Conservation (phyloP, 2,888 invertebrate species). For the Sinodicranocentrus sp. region DNA sequence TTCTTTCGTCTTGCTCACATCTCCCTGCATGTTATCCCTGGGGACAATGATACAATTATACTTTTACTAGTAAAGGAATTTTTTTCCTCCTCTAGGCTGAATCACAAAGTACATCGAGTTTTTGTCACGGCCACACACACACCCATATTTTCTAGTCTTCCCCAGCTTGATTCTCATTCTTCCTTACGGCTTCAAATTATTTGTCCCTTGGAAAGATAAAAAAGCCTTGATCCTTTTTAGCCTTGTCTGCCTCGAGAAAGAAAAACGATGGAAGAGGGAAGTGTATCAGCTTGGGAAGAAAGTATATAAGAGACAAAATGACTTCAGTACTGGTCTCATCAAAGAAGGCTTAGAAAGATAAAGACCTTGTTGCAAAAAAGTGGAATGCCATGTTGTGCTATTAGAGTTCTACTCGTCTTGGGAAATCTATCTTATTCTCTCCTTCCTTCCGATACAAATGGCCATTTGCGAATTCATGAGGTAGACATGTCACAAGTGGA, state of each 20-base stretch:
- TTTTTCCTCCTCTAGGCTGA: background rate
- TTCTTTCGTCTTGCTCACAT: background rate
- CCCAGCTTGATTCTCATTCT: background rate
- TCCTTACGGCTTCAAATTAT: conserved; percentile 32
- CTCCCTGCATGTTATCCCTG: conserved; percentile 8
- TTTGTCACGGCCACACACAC: background rate
- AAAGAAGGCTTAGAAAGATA: conserved; percentile 27
- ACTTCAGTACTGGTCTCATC: conserved; percentile 23
- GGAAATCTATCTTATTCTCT: conserved; percentile 10
- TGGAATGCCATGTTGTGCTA: background rate
- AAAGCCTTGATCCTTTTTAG: conserved; percentile 10
- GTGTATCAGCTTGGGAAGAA: background rate
- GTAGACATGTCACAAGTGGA: no score
- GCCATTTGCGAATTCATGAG: no score
- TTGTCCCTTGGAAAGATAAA: conserved; percentile 13
- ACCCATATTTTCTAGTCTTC: background rate
- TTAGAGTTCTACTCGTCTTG: background rate
- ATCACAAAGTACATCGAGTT: background rate
- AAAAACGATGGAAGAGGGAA: background rate
- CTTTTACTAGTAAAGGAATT: conserved; percentile 8
- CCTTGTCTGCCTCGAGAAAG: background rate
- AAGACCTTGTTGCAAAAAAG: background rate
- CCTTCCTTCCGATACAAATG: no score
- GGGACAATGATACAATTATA: conserved; percentile 39
- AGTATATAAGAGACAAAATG: conserved; percentile 3